Percentiles rank a stretch among this genome's conserved stretches.
Conservation (phyloP, 1,140 invertebrate genomes). For the Bombus picipes region DNA sequence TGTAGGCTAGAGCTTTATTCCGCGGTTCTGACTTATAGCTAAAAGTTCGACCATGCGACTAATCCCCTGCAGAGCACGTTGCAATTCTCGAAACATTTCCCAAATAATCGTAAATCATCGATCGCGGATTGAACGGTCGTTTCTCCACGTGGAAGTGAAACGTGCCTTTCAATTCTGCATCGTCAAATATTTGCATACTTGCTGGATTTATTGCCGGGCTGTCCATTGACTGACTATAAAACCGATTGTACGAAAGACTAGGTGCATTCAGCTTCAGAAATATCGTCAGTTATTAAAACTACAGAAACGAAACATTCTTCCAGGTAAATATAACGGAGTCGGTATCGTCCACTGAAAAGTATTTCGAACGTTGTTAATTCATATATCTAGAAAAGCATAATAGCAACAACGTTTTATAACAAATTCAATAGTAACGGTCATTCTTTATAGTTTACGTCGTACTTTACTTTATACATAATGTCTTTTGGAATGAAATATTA, state of each 20-base stretch:
- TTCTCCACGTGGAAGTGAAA: slow-evolving; percentile 13
- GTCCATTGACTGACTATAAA: not conserved
- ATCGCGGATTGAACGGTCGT: slow-evolving; percentile 13
- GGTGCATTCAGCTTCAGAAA: too few species aligned
- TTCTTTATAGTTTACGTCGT: too few species aligned
- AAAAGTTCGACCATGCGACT: not conserved
- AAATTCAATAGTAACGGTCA: too few species aligned
- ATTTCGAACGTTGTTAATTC: too few species aligned
- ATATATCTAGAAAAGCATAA: too few species aligned
- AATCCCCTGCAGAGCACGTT: not conserved
- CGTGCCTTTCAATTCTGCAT: not conserved
- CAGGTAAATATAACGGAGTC: too few species aligned
- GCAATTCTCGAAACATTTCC: slow-evolving; percentile 30
- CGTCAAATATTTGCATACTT: slow-evolving; percentile 45
- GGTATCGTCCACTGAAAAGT: too few species aligned
- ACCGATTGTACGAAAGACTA: not conserved
- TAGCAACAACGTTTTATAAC: too few species aligned
- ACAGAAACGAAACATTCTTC: too few species aligned
- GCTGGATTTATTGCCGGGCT: slow-evolving; percentile 27
- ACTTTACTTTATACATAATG: too few species aligned
- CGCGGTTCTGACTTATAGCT: slow-evolving; percentile 41
- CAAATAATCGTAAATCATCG: slow-evolving; percentile 40
- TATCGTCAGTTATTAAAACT: too few species aligned
- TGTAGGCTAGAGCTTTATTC: slow-evolving; percentile 44
- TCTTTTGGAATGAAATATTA: too few species aligned